Evolutionary conservation across 1,140 invertebrate species (phyloP).

Genomic region (Orchesella cincta): DNA sequence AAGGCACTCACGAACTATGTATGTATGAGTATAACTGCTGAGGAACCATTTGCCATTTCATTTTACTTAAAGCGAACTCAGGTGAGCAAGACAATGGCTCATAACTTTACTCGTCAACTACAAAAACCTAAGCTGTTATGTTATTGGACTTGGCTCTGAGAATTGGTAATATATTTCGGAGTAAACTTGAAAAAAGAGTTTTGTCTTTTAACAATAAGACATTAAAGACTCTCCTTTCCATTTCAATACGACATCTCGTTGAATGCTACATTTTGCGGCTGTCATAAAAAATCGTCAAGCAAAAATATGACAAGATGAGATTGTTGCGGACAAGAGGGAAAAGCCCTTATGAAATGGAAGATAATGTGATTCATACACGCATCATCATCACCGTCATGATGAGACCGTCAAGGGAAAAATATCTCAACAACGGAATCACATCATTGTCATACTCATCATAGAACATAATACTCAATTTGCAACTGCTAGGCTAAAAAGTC

Average conservation of each 20-base stretch:
- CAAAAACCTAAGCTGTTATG: too few species aligned
- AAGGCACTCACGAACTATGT: not conserved
- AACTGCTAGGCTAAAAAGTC: too few species aligned
- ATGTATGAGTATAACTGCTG: too few species aligned
- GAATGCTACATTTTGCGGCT: not conserved
- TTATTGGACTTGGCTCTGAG: too few species aligned
- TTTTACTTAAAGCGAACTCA: too few species aligned
- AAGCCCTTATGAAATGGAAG: not conserved
- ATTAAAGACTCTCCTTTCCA: constrained; percentile 16
- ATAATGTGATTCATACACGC: not conserved
- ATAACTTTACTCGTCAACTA: too few species aligned
- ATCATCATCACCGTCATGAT: not conserved
- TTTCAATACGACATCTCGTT: too few species aligned
- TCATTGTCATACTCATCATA: not conserved
- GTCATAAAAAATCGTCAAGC: not conserved
- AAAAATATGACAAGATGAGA: not conserved
- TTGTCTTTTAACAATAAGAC: constrained; percentile 22
- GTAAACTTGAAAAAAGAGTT: too few species aligned
- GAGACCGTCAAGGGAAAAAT: not conserved
- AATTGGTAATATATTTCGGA: too few species aligned
- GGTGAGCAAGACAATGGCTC: constrained; percentile 17
- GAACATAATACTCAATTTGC: not conserved
- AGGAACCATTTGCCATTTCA: too few species aligned
- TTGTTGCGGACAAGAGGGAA: not conserved
- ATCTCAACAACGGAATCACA: too few species aligned